phyloP scores from a whole-genome alignment of 2,888 invertebrate genomes.

The Tenthredo notha region DNA sequence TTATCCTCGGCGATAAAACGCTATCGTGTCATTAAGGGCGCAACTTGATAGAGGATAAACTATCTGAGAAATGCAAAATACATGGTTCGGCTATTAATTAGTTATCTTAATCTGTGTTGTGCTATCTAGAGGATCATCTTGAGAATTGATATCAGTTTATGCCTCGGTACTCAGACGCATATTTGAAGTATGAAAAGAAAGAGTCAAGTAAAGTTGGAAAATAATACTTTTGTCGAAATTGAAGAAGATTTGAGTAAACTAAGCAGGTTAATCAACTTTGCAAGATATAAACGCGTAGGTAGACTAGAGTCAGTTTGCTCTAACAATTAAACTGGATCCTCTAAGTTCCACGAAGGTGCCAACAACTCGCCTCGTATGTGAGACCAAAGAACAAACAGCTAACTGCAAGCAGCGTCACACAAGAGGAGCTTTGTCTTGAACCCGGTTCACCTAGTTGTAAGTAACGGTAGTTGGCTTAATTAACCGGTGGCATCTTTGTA shows the following conservation, averaged over 20 bases:
- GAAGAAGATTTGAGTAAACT: background rate
- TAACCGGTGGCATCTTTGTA: conserved; percentile 41
- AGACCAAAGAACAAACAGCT: conserved; percentile 48
- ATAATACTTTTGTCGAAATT: background rate
- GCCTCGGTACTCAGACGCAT: background rate
- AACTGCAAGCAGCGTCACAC: conserved; percentile 43
- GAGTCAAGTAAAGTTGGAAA: background rate
- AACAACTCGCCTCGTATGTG: conserved; percentile 45
- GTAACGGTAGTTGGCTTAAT: conserved; percentile 55
- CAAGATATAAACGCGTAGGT: background rate
- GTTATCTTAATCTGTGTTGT: conserved; percentile 26
- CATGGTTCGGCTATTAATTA: conserved; percentile 50
- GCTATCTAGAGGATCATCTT: conserved; percentile 29
- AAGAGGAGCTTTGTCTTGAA: conserved; percentile 53
- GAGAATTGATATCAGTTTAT: conserved; percentile 2
- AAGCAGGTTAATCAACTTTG: conserved; percentile 6
- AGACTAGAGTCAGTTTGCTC: conserved; percentile 55
- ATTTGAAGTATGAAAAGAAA: background rate
- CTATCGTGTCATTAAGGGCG: conserved; percentile 43
- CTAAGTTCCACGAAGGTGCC: conserved; percentile 60
- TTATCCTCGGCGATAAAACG: conserved; percentile 37
- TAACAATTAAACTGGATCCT: conserved; percentile 62
- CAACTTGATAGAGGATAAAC: conserved; percentile 31
- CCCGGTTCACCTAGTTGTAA: conserved; percentile 55
- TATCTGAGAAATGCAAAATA: conserved; percentile 46